Conservation (phyloP, 2,797 vertebrate species). For the Myiotriccus ornatus region DNA sequence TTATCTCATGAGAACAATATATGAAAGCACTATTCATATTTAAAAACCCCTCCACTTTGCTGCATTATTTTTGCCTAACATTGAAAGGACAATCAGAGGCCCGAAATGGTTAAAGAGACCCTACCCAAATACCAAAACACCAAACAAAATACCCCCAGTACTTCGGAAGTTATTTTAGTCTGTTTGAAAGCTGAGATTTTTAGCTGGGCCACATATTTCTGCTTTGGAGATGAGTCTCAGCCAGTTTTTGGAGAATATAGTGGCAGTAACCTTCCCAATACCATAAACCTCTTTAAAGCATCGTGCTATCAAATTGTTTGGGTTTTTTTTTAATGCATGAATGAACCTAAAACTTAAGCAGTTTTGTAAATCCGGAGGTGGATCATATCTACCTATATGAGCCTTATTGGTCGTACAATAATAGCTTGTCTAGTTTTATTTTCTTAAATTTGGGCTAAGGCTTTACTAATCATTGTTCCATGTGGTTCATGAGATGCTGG, state of each 20-base stretch:
- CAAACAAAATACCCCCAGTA: not conserved
- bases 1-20: not conserved
- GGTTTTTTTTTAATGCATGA: not conserved
- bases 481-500: not conserved
- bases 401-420: not conserved
- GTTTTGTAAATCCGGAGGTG: not conserved
- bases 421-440: not conserved
- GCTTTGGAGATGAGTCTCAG: not conserved
- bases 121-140: not conserved
- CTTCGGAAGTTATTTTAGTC: not conserved
- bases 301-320: not conserved
- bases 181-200: not conserved
- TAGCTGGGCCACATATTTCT: not conserved
- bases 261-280: not conserved
- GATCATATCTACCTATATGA: not conserved
- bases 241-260: not conserved
- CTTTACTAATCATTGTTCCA: not conserved
- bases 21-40: not conserved
- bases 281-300: not conserved
- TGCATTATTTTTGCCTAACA: not conserved
- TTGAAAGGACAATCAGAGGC: not conserved
- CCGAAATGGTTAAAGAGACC: not conserved
- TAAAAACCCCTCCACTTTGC: not conserved
- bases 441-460: not conserved
- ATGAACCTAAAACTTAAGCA: not conserved